Conservation (phyloP, 2,113 vertebrate genomes). For the Pseudopodoces humilis region DNA sequence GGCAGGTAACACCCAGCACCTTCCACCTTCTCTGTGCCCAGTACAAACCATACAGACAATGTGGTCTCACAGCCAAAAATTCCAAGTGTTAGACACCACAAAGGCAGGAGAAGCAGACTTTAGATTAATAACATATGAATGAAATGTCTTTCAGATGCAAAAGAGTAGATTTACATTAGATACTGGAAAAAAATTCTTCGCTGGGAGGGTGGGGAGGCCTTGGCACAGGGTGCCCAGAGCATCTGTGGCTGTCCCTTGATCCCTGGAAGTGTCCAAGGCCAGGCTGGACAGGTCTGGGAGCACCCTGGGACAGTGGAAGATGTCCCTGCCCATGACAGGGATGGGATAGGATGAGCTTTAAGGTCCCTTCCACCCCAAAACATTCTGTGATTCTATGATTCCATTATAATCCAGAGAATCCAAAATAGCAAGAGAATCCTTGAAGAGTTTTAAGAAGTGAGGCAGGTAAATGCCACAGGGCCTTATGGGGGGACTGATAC, state of each 20-base stretch:
- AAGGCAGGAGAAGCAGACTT: background rate
- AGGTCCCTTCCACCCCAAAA: background rate
- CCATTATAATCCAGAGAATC: background rate
- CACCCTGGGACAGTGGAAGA: rapidly evolving
- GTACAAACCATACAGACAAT: rapidly evolving
- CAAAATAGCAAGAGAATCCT: background rate
- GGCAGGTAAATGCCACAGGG: background rate
- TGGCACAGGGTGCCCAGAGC: background rate
- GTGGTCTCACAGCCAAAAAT: background rate
- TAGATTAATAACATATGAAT: background rate
- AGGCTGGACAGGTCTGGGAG: rapidly evolving
- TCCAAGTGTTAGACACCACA: background rate
- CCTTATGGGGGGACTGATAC: background rate
- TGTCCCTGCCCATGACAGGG: background rate
- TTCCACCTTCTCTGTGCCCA: background rate
- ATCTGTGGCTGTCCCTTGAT: background rate
- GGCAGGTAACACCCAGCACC: background rate
- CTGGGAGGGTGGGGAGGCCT: rapidly evolving
- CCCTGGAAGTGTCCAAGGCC: background rate
- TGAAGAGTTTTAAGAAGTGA: background rate
- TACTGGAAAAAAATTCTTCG: background rate
- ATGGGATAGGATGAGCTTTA: rapidly evolving
- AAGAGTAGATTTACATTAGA: background rate
- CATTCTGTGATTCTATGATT: background rate
- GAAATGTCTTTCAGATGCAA: background rate